phyloP scores from a whole-genome alignment of 1,140 invertebrate species.

The Lepidurus arcticus region DNA sequence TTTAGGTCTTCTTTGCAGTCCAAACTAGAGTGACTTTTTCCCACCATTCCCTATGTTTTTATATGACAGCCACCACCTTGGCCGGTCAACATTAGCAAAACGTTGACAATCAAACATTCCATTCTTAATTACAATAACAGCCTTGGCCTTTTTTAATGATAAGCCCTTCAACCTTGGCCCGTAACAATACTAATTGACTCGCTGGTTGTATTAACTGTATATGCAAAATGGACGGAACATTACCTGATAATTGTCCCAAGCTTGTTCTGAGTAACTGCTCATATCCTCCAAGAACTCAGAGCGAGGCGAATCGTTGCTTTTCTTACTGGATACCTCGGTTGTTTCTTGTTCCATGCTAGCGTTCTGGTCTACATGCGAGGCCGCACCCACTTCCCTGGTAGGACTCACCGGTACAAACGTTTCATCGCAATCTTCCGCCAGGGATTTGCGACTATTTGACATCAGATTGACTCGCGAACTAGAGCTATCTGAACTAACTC shows the following conservation, averaged over 20 bases:
- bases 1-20: not conserved
- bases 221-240: not conserved
- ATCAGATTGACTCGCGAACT: not conserved
- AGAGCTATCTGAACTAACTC: conserved; percentile 24
- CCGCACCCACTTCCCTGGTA: not conserved
- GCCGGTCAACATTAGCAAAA: no score
- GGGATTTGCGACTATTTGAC: not conserved
- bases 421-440: conserved; percentile 15
- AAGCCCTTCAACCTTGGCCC: not conserved
- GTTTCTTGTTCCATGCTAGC: not conserved
- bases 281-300: conserved; percentile 41
- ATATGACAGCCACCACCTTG: not conserved
- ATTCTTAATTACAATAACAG: conserved; percentile 31
- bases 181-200: not conserved
- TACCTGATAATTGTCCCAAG: conserved; percentile 55
- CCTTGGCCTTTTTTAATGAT: not conserved
- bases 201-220: no score
- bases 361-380: conserved; percentile 12
- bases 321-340: conserved; percentile 41
- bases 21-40: not conserved
- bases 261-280: conserved; percentile 80
- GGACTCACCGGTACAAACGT: not conserved
- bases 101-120: no score
- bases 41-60: not conserved
- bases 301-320: conserved; percentile 44